Evolutionary conservation across 2,113 vertebrate species (phyloP).

Genomic region (Columba livia): DNA sequence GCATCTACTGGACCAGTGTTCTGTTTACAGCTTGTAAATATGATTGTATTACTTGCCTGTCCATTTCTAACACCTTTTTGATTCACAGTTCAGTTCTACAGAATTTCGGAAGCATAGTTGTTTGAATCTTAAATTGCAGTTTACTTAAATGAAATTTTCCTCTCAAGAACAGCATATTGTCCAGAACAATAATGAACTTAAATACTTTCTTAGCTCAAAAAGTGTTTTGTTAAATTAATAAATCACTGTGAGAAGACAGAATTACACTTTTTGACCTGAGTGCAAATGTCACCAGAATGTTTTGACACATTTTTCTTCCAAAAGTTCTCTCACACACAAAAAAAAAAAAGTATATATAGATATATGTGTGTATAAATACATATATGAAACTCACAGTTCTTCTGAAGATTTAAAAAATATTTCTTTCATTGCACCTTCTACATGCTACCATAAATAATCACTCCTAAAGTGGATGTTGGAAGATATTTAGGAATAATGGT

Average conservation of each 20-base stretch:
- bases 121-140: not conserved
- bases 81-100: not conserved
- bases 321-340: not conserved
- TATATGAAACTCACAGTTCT: not conserved
- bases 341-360: not conserved
- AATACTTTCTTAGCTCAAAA: not conserved
- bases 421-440: not conserved
- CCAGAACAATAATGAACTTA: not conserved
- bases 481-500: not conserved
- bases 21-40: not conserved
- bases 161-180: not conserved
- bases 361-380: too few relatives aligned
- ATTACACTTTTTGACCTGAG: not conserved
- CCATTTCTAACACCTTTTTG: not conserved
- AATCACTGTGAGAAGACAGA: not conserved
- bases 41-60: not conserved
- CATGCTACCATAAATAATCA: not conserved
- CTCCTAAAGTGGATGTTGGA: not conserved
- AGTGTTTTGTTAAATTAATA: not conserved
- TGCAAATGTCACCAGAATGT: not conserved
- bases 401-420: not conserved
- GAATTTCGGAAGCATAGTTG: not conserved
- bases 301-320: not conserved
- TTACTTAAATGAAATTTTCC: not conserved
- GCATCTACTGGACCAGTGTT: not conserved